Conservation (phyloP, 2,888 invertebrate species). For the Lampropteryx suffumata region DNA sequence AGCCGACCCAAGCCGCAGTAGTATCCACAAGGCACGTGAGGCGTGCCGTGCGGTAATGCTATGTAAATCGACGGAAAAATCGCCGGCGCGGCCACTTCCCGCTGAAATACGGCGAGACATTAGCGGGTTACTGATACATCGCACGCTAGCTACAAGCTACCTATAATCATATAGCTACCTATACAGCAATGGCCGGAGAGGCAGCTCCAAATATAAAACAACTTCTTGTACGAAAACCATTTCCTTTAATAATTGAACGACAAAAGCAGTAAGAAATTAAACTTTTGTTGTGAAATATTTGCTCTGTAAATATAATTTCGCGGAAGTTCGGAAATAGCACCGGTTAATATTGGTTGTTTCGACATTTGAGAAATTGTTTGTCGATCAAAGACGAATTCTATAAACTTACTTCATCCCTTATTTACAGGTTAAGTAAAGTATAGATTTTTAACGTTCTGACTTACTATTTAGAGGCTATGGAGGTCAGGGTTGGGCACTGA, state of each 20-base stretch:
- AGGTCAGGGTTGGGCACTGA: no score
- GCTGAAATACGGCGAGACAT: slow-evolving; percentile 26
- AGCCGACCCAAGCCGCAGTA: no score
- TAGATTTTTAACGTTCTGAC: no score
- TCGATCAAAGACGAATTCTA: no score
- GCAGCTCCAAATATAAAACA: slow-evolving; percentile 2
- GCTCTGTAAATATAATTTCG: not conserved
- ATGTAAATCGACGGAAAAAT: slow-evolving; percentile 30
- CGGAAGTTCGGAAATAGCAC: slow-evolving; percentile 1
- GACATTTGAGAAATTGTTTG: not conserved
- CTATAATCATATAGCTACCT: not conserved
- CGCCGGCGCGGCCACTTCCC: slow-evolving; percentile 20
- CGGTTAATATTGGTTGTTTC: not conserved
- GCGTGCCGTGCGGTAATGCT: slow-evolving; percentile 24
- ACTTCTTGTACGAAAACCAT: slow-evolving; percentile 7
- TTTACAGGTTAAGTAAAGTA: no score
- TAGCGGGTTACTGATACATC: slow-evolving; percentile 27
- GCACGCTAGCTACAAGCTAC: slow-evolving; percentile 20
- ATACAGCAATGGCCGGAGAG: no score
- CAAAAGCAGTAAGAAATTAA: slow-evolving; percentile 1
- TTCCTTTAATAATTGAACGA: not conserved
- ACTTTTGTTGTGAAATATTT: not conserved
- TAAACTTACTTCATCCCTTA: no score
- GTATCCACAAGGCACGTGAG: not conserved
- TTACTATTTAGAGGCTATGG: no score